Base-by-base conservation (phyloP, 2,888 invertebrate genomes). In the Gonocerus acuteangulatus region DNA sequence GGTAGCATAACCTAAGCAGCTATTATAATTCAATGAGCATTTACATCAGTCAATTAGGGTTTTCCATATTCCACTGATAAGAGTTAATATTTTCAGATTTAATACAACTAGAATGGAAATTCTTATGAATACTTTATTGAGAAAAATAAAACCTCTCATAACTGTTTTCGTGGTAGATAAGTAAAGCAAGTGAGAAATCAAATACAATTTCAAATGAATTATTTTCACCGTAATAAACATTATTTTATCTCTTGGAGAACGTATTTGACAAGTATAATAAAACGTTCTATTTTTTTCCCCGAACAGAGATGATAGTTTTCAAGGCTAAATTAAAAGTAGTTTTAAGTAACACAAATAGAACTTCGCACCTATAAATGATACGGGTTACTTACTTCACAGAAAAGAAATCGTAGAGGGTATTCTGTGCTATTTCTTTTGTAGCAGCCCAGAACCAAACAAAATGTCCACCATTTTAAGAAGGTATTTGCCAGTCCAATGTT, bases 261-360 rank as follows among this genome's bases (percentile, higher is more conserved):
- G 59, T 62, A 65, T 61, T 62, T 64, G 65, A 63, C 65, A 63
- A 60, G 48, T 60, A 52, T 54, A 62, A 67, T 67, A 66, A 67
- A 66, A 66, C 65, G 66, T 65, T 66, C 62, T 65, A 60, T 64
- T 59, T 63, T 56, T 63, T 65, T 61, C 63, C 65, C 62, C n/a
- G n/a, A n/a, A 64, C 64, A 65, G 66, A 67, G 67, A 67, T 67
- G 67, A 67, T 67, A 66, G 62, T 18, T 63, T 63, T 67, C 67
- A 67, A 67, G 67, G 67, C 67, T 67, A 67, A 48, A 42, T 34
- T 39, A 56, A 63, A 63, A 63, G 36, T 54, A 2, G 16, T 42
- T 54, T 42, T 16, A 18, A 15, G 51, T 18, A 34, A 11, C 19
- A 34, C 2, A 2, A 51, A 51, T 51, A 9, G 36, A 3, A 18